Percentiles rank a stretch among this genome's conserved stretches.
These are phyloP conservation scores for Drosophila dives DNA, from an alignment of 2,888 invertebrate genomes.

Conservation along the genomic window DNA sequence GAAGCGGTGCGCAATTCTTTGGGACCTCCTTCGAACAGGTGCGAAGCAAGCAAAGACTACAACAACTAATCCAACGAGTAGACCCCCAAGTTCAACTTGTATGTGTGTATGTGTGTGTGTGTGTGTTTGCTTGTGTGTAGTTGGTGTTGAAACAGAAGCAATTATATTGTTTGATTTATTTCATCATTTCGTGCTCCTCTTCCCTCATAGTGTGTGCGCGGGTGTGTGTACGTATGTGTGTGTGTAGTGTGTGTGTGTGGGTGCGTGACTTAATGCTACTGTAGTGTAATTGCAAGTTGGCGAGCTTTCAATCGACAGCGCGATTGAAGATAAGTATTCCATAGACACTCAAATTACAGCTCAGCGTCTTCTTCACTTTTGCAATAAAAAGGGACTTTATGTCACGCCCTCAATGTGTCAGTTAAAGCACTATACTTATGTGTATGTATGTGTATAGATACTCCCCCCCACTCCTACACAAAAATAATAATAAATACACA, in stretches of 20 bases:
- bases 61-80: conserved; percentile 5
- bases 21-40: conserved; percentile 61
- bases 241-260: conserved; percentile 33
- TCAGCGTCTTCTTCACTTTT: conserved; percentile 50
- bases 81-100: conserved; percentile 37
- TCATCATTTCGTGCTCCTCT: conserved; percentile 70
- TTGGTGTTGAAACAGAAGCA: conserved; percentile 73
- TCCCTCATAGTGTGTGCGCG: not conserved
- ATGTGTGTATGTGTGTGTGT: not conserved
- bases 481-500: conserved; percentile 19
- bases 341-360: conserved; percentile 74
- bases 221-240: not conserved
- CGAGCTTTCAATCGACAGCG: conserved; percentile 50
- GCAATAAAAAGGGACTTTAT: conserved; percentile 60
- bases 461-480: not conserved
- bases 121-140: conserved; percentile 36
- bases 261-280: conserved; percentile 54
- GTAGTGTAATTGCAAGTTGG: conserved; percentile 71
- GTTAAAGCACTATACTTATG: conserved; percentile 11
- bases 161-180: conserved; percentile 79
- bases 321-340: conserved; percentile 64
- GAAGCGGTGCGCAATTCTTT: conserved; percentile 37
- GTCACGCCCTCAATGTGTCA: conserved; percentile 60
- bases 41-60: conserved; percentile 56
- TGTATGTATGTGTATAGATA: conserved; percentile 5